phyloP scores from a whole-genome alignment of 2,888 invertebrate genomes.

The Rhagonycha lutea region DNA sequence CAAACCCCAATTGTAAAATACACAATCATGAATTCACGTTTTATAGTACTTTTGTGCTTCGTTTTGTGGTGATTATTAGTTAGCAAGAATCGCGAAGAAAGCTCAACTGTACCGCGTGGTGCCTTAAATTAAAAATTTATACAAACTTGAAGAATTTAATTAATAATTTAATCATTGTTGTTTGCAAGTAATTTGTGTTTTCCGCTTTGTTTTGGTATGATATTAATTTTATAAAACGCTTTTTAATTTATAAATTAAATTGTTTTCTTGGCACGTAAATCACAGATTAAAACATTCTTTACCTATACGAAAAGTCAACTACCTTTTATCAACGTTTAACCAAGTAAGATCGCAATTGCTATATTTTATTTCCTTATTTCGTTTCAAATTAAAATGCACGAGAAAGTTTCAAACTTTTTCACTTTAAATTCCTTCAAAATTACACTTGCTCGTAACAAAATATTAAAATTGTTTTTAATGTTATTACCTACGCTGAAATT shows the following conservation, averaged over 20 bases:
- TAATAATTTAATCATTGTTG: constrained; percentile 53
- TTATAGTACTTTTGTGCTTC: constrained; percentile 46
- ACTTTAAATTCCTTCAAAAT: neutral
- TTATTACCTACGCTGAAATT: neutral
- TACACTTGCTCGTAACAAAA: neutral
- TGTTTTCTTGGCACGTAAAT: constrained; percentile 22
- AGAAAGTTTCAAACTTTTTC: neutral
- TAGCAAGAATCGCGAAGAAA: constrained; percentile 37
- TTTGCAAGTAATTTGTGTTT: constrained; percentile 46
- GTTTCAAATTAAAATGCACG: neutral
- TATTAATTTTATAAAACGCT: constrained; percentile 46
- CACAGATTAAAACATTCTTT: constrained; percentile 28
- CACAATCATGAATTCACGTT: constrained; percentile 49
- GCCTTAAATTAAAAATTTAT: constrained; percentile 51
- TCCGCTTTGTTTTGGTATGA: constrained; percentile 34
- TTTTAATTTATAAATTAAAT: constrained; percentile 41
- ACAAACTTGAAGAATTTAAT: constrained; percentile 52
- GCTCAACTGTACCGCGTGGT: constrained; percentile 43
- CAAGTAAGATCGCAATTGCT: neutral
- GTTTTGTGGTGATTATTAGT: constrained; percentile 47
- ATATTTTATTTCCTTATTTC: neutral
- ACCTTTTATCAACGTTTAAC: constrained; percentile 2
- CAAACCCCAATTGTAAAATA: constrained; percentile 50
- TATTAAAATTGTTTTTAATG: neutral
- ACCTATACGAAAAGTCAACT: constrained; percentile 16